phyloP scores from a whole-genome alignment of 1,140 invertebrate genomes.

The Brachystomella parvula region DNA sequence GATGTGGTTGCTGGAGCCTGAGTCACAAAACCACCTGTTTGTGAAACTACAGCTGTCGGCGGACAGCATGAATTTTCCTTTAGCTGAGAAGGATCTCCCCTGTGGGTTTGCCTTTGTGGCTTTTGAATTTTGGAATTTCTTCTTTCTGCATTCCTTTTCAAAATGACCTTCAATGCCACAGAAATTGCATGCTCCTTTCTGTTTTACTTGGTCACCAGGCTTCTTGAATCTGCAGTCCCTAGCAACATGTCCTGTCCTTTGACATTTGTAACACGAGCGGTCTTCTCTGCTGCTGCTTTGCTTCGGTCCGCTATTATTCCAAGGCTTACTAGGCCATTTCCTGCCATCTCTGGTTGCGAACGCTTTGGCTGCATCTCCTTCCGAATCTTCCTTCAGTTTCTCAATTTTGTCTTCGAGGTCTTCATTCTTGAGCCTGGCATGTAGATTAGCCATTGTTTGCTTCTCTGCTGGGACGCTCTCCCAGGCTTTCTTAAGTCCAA shows the following conservation, averaged over 20 bases:
- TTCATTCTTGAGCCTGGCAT: neutral
- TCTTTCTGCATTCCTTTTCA: too few species aligned
- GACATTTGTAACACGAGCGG: neutral
- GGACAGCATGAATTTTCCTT: too few species aligned
- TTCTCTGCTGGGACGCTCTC: neutral
- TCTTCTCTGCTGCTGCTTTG: neutral
- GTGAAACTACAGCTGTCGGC: too few species aligned
- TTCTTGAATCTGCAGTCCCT: neutral
- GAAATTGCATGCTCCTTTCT: too few species aligned
- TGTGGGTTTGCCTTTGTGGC: too few species aligned
- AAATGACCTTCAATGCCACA: too few species aligned
- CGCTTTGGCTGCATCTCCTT: neutral
- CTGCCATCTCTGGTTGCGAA: neutral
- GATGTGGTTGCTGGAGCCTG: neutral
- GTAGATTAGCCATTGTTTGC: constrained; percentile 8
- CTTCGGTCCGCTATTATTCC: neutral
- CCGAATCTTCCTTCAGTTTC: neutral
- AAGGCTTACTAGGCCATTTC: neutral
- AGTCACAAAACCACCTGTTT: neutral
- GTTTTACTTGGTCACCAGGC: neutral
- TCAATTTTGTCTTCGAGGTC: neutral
- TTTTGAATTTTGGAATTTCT: too few species aligned
- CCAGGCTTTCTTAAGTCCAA: constrained; percentile 9
- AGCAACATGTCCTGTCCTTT: neutral
- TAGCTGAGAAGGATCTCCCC: too few species aligned